Evolutionary conservation across 2,888 invertebrate genomes (phyloP).

Genomic region (Agelastica alni): DNA sequence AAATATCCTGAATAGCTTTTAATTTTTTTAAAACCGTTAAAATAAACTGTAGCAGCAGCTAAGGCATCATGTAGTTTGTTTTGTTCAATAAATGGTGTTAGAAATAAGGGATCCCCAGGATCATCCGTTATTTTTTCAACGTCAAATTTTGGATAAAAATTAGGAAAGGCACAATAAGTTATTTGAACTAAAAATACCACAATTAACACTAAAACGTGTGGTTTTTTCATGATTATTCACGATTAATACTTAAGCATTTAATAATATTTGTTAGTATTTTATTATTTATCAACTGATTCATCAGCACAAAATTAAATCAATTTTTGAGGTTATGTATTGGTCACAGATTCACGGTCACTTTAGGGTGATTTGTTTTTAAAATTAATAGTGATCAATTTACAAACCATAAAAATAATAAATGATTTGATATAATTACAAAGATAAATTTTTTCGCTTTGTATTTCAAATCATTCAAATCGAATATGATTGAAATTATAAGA

Average conservation of each 20-base stretch:
- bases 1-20: constrained; percentile 80
- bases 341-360: too few species aligned
- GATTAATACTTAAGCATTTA: neutral
- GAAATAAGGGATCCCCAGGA: constrained; percentile 68
- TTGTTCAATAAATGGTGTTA: constrained; percentile 74
- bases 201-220: neutral
- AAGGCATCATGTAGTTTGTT: constrained; percentile 72
- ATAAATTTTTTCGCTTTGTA: too few species aligned
- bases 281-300: too few species aligned
- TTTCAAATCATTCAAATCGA: too few species aligned
- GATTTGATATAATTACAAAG: too few species aligned
- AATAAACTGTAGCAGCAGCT: constrained; percentile 58
- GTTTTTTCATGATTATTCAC: neutral
- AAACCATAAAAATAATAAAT: too few species aligned
- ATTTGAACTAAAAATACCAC: neutral
- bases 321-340: too few species aligned
- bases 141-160: constrained; percentile 36
- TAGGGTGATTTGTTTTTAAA: too few species aligned
- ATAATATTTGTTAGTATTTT: too few species aligned
- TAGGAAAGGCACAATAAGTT: constrained; percentile 28
- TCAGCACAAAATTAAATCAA: too few species aligned
- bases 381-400: too few species aligned
- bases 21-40: constrained; percentile 63
- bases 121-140: constrained; percentile 38
- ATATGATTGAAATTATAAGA: too few species aligned